Evolutionary conservation across 1,140 invertebrate species (phyloP), one percentile per base, ranked within the genome.

Genomic region (Drosophila aff.): DNA sequence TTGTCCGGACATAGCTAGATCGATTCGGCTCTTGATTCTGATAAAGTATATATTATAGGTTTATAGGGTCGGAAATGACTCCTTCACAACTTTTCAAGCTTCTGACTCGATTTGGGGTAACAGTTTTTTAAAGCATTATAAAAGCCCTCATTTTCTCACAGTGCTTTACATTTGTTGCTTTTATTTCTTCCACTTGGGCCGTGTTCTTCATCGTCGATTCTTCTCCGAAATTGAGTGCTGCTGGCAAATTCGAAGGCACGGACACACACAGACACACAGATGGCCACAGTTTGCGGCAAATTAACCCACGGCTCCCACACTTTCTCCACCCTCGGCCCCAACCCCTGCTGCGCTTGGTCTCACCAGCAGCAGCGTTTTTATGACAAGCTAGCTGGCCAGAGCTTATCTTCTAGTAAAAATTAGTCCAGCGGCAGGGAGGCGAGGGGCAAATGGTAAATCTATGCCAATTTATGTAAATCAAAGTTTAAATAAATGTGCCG

Each of bases 401-500:
- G 74, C 74, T 85, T 85, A 85, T 81, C 82, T 23, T 23, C 23
- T 23, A 23, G 23, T 78, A 67, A 67, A 61, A 85, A 81, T 81
- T 74, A 78, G 65, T 74, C 47, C 65, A 78, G 46, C 43, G 52
- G 2, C 4, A 15, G 33, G 26, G 16, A 2, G 16, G 7, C 0
- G 47, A 13, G 16, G 26, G 46, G 23, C 36, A 65, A 62, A 76
- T 83, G 63, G 36, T 61, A 80, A 69, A 80, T 83, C 72, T 73
- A 73, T 83, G 76, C 66, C 81, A 80, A 77, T 83, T 83, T 83
- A 84, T 83, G 81, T 76, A 76, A 83, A 77, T 83, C 80, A 79
- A 76, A 80, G 81, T 80, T 83, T 80, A 83, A 73, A 83, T 79
- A 80, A 83, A 83, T 79, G 63, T 79, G 66, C 55, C 23, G 15